phyloP scores from a whole-genome alignment of 2,888 invertebrate genomes.

The Drosophila nigricruria region DNA sequence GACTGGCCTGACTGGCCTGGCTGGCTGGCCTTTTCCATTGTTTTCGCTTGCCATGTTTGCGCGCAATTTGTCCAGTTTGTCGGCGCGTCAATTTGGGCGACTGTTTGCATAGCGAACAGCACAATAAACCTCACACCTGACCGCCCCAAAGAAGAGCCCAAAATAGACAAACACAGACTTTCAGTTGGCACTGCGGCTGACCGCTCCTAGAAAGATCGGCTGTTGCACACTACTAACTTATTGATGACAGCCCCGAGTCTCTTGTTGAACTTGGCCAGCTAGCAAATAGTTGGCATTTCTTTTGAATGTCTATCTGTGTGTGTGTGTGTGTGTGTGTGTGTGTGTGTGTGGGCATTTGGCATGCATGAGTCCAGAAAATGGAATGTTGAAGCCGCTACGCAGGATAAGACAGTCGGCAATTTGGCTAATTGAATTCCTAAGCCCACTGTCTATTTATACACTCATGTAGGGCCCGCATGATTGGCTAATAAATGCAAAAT shows the following conservation, averaged over 20 bases:
- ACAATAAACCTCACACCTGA: conserved; percentile 46
- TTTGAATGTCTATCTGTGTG: neutral
- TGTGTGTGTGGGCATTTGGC: conserved; percentile 32
- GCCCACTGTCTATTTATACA: conserved; percentile 21
- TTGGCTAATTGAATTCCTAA: conserved; percentile 74
- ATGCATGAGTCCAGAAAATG: conserved; percentile 25
- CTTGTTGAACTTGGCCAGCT: conserved; percentile 11
- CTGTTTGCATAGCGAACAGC: conserved; percentile 33
- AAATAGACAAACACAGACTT: conserved; percentile 37
- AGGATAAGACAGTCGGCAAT: conserved; percentile 40
- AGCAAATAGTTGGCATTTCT: conserved; percentile 45
- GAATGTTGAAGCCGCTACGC: conserved; percentile 8
- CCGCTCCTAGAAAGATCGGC: conserved; percentile 42
- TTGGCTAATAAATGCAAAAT: conserved; percentile 20
- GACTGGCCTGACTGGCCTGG: neutral
- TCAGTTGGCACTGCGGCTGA: conserved; percentile 39
- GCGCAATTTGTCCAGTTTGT: conserved; percentile 69
- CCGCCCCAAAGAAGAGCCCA: conserved; percentile 2
- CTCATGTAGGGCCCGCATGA: conserved; percentile 10
- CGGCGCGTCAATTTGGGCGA: conserved; percentile 52
- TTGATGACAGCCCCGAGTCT: conserved; percentile 30
- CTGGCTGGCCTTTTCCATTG: conserved; percentile 1
- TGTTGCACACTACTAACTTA: conserved; percentile 49
- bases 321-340: too few species aligned
- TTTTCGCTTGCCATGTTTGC: conserved; percentile 63